Base-by-base conservation (phyloP, 2,113 vertebrate genomes). In the Cephalopterus ornatus region DNA sequence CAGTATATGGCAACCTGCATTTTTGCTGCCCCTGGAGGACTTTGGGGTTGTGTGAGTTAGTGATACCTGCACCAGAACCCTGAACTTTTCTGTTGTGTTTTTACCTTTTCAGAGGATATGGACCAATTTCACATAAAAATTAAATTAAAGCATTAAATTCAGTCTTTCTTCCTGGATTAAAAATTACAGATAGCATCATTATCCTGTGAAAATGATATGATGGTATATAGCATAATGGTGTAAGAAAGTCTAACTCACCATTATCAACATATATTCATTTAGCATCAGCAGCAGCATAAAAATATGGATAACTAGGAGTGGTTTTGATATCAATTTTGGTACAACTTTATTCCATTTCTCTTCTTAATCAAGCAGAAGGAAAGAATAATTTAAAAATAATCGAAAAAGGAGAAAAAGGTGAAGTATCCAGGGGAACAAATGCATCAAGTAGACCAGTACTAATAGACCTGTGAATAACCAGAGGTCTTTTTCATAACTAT, bases 371-470 rank as follows among this genome's bases (percentile, higher is more conserved):
- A 14, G 2, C 33, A 70, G 66, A 95, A 93, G 76, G 21, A 63
- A 88, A 76, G 47, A 96, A 39, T 72, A 4, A 65, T 77, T n/a
- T 81, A 78, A 91, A 89, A 96, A 71, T 85, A 85, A 81, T 23
- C 16, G 27, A 42, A 44, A 62, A 97, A 96, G 41, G 21, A 11
- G 53, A 95, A 96, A 98, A 95, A 80, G 1, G 39, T 67, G 39
- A 97, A 39, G 59, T 68, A 72, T 55, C 70, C n/a, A 91, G 78
- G 68, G 82, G 32, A 65, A 95, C 95, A 97, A 84, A 93, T 67
- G 46, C 46, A 55, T 65, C 18, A 79, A 32, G 42, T 81, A 90
- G 96, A 70, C 10, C 42, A 56, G 52, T 47, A 92, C 59, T 30
- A 59, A 20, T 53, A 62, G 35, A 76, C 46, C 72, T 88, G 46